A percentile compares a stretch with the other conserved stretches of the same genome.
Evolutionary conservation across 2,888 invertebrate species (phyloP).

Genomic region (Stomorhina lunata): DNA sequence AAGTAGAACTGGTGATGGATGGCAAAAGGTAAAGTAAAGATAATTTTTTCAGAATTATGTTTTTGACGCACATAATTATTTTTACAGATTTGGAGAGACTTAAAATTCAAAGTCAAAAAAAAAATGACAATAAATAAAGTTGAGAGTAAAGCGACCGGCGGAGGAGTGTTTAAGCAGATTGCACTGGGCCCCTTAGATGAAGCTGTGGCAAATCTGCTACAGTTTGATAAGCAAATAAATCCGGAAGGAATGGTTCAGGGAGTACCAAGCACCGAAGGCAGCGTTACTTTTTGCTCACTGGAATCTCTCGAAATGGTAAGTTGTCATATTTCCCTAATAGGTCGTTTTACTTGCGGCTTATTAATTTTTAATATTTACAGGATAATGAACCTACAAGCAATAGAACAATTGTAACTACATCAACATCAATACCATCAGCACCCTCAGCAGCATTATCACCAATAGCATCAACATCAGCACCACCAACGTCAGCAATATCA

Average conservation of each 20-base stretch:
- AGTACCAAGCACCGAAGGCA: background rate
- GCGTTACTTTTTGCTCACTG: background rate
- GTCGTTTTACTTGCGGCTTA: background rate
- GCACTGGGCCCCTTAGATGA: conserved; percentile 11
- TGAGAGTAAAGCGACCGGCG: conserved; percentile 18
- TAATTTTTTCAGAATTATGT: background rate
- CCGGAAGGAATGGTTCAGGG: conserved; percentile 14
- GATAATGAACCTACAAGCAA: background rate
- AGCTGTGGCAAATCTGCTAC: conserved; percentile 21
- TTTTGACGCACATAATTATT: background rate
- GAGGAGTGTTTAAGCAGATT: conserved; percentile 20
- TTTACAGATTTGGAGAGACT: background rate
- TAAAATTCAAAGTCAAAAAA: conserved; percentile 20
- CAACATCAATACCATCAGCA: too few species aligned
- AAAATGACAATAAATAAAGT: conserved; percentile 3
- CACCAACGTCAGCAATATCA: too few species aligned
- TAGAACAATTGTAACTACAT: too few species aligned
- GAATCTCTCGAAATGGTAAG: background rate
- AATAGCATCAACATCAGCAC: too few species aligned
- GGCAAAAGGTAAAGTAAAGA: conserved; percentile 10
- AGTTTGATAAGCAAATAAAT: conserved; percentile 22
- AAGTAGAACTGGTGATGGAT: conserved; percentile 2
- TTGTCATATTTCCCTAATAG: background rate
- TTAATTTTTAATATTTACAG: background rate
- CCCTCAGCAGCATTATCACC: too few species aligned